Conservation (phyloP, 92 coral and sea anemone genomes). For the Zoanthus solanderi region DNA sequence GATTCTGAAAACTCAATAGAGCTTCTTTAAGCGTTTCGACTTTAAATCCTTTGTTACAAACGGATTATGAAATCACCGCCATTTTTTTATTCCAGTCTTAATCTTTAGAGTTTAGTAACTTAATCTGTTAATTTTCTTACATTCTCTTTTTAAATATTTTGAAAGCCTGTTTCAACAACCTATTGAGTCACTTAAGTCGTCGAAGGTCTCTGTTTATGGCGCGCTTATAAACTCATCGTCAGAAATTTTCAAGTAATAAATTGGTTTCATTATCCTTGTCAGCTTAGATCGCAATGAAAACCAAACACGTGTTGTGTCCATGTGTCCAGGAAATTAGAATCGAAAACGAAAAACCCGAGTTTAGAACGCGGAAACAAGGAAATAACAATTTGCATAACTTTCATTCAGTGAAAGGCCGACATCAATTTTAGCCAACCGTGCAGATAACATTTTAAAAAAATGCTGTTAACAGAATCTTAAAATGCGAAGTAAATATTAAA, state of each 20-base stretch:
- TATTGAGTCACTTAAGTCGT: neutral
- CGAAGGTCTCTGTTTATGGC: neutral
- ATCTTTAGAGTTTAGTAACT: neutral
- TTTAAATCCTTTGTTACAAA: conserved; percentile 17
- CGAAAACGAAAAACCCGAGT: conserved; percentile 23
- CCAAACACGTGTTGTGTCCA: conserved; percentile 37
- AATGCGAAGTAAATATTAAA: conserved; percentile 40
- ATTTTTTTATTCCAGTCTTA: neutral
- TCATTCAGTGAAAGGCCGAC: conserved; percentile 26
- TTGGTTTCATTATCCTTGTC: conserved; percentile 73
- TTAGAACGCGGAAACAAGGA: conserved; percentile 10
- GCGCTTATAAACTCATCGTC: conserved; percentile 72
- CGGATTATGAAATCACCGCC: conserved; percentile 37
- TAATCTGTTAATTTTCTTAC: conserved; percentile 18
- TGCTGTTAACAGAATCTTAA: conserved; percentile 6
- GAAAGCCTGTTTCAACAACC: neutral
- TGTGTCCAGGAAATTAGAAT: conserved; percentile 41
- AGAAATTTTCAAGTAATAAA: conserved; percentile 73
- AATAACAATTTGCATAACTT: conserved; percentile 2
- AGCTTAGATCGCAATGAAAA: conserved; percentile 36
- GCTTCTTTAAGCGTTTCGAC: conserved; percentile 36
- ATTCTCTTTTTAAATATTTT: neutral
- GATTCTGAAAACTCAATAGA: conserved; percentile 1
- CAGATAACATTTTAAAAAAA: neutral
- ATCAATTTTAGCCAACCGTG: neutral